Evolutionary conservation across 64 coral and sea anemone species (phyloP), one percentile per base, ranked within the genome.

Genomic region (Cladopsammia gracilis): DNA sequence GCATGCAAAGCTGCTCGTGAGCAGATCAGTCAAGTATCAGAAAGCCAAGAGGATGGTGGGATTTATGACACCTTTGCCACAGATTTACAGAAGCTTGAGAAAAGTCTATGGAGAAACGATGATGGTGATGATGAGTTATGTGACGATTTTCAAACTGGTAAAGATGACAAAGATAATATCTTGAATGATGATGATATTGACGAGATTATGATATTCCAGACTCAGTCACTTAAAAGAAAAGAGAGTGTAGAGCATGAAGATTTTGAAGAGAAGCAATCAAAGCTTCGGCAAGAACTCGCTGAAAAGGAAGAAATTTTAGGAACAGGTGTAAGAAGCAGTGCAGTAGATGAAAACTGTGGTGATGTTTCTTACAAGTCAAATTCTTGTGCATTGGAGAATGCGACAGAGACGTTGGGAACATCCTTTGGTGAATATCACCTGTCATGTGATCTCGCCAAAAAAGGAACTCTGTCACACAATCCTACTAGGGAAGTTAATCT

Each of bases 181-280:
- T 98, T 98, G 73, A 86, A 94, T 34, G 96, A 98, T 62, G 88
- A 94, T 13, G 96, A 97, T 26, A 97, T 97, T 70, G 88, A 98
- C 70, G 96, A 98, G 62, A 89, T 98, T 0, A 73, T 93, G 64
- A 88, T 98, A 15, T 98, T 98, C 52, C 96, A 98, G 78, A 98
- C 96, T 79, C 96, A 98, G n/a, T 54, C 82, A 9, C 82, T 88
- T 5, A 54, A n/a, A 12, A 83, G 76, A 62, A 57, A 44, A 76
- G 46, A 23, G 7, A 85, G 69, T 89, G 46, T 74, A 57, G 85
- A 62, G 47, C 18, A 62, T 56, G 64, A 25, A 50, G 69, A 11
- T 43, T 47, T 53, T 56, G 9, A 64, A 6, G 4, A 59, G 15
- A 25, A 5, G 48, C n/a, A 44, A 22, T 46, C 65, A 46, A 25